phyloP scores from a whole-genome alignment of 2,113 vertebrate genomes.

The Sorex araneus region DNA sequence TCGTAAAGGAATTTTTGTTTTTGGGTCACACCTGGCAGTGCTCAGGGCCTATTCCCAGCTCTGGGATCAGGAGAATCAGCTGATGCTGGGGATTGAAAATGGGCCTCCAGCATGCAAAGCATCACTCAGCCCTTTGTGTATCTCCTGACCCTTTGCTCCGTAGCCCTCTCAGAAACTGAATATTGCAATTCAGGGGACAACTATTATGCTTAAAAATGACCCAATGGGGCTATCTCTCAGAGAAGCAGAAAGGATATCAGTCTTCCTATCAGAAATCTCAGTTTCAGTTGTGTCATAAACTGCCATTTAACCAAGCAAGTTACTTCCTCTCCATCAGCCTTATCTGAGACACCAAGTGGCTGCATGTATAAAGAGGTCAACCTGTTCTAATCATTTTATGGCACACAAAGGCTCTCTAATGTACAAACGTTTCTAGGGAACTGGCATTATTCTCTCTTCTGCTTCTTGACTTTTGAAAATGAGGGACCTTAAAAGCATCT shows the following conservation, averaged over 20 bases:
- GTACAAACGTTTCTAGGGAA: background rate
- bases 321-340: constrained; percentile 81
- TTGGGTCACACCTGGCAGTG: background rate
- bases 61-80: too few species aligned
- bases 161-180: constrained; percentile 30
- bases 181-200: constrained; percentile 49
- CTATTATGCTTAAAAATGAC: constrained; percentile 59
- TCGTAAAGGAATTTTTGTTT: background rate
- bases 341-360: background rate
- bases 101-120: too few species aligned
- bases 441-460: background rate
- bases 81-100: too few species aligned
- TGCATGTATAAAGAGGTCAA: background rate
- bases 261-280: constrained; percentile 28
- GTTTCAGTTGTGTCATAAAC: background rate
- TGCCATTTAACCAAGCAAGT: background rate
- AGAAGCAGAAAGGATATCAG: constrained; percentile 38
- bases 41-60: too few species aligned
- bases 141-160: background rate
- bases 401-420: background rate
- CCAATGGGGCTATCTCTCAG: background rate
- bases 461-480: constrained; percentile 60
- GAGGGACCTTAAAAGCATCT: constrained; percentile 16
- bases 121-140: too few species aligned
- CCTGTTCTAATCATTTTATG: background rate